Evolutionary conservation across 2,888 invertebrate genomes (phyloP).

Genomic region (Rhamphomyia laevipes): DNA sequence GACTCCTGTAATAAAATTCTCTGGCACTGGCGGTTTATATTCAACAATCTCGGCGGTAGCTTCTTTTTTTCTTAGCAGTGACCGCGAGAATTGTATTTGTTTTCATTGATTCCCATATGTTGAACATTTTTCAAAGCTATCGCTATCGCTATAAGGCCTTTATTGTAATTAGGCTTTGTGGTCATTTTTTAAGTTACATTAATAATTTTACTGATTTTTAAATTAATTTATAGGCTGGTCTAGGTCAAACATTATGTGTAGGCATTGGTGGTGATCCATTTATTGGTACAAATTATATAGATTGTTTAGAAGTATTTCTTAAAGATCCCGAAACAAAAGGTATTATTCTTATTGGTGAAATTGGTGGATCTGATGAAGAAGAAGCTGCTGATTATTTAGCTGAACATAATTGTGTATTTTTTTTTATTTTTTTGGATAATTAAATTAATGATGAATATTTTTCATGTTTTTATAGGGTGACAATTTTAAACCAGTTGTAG

Average conservation of each 20-base stretch:
- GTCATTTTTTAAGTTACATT: too few relatives aligned
- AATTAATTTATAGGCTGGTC: conserved; percentile 57
- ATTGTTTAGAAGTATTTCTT: conserved; percentile 89
- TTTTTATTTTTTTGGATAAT: background rate
- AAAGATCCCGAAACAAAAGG: conserved; percentile 81
- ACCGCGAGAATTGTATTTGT: too few relatives aligned
- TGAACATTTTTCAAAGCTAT: too few relatives aligned
- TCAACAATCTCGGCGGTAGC: too few relatives aligned
- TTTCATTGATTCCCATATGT: too few relatives aligned
- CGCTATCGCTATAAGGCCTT: too few relatives aligned
- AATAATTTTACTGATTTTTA: too few relatives aligned
- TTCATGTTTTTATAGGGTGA: conserved; percentile 47
- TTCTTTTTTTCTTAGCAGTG: too few relatives aligned
- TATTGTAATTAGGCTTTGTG: too few relatives aligned
- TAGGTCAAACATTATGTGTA: conserved; percentile 87
- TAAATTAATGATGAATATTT: conserved; percentile 2
- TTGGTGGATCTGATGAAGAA: conserved; percentile 93
- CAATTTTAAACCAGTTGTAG: conserved; percentile 87
- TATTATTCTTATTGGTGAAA: conserved; percentile 93
- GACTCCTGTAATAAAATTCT: too few relatives aligned
- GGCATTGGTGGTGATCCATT: conserved; percentile 98
- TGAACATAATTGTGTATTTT: conserved; percentile 55
- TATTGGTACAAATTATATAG: conserved; percentile 95
- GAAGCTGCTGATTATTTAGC: conserved; percentile 76
- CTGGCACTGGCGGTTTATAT: too few relatives aligned